A percentile compares a stretch with the other conserved stretches of the same genome.
Conservation (phyloP, 2,113 vertebrate species). For the Corythornis madagascariensis region DNA sequence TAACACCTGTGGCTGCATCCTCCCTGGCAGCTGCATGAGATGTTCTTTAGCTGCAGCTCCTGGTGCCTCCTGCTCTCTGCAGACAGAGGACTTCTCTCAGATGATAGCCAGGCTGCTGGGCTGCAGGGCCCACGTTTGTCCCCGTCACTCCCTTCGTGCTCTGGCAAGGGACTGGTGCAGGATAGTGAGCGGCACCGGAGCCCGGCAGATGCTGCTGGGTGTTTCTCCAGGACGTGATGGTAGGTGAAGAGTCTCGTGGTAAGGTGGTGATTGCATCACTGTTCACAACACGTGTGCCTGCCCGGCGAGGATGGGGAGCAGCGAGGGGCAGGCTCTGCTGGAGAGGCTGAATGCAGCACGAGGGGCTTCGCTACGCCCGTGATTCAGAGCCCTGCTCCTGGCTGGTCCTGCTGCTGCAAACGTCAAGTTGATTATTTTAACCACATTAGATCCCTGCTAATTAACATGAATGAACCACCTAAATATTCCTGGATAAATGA, state of each 20-base stretch:
- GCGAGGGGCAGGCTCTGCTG: background rate
- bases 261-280: background rate
- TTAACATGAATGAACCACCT: slow-evolving; percentile 21
- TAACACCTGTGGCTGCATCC: background rate
- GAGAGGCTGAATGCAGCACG: background rate
- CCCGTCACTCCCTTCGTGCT: accelerated
- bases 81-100: background rate
- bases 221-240: accelerated
- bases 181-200: accelerated
- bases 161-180: background rate
- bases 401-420: background rate
- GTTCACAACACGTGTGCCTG: background rate
- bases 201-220: background rate
- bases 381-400: accelerated
- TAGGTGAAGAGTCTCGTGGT: accelerated
- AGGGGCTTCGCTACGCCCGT: accelerated
- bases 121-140: background rate
- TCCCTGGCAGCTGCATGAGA: background rate
- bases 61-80: background rate
- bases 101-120: background rate
- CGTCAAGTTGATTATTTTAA: slow-evolving; percentile 22
- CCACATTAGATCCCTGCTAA: slow-evolving; percentile 13
- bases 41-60: background rate
- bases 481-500: slow-evolving; percentile 3
- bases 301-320: background rate